These are phyloP conservation scores for Sisyra terminalis DNA, from an alignment of 2,888 invertebrate species.

Conservation along the genomic window DNA sequence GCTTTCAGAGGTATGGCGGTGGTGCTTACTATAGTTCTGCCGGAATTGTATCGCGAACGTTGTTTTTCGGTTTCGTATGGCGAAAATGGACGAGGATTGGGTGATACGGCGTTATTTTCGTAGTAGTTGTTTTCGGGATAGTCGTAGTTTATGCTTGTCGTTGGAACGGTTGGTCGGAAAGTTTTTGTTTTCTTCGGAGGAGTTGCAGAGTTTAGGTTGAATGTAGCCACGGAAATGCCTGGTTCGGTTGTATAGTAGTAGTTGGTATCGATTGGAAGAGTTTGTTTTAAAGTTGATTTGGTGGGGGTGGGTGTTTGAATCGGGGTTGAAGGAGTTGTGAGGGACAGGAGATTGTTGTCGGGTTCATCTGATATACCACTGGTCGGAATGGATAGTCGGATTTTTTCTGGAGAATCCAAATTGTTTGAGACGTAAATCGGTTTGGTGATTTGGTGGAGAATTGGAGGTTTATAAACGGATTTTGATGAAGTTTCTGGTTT, in stretches of 20 bases:
- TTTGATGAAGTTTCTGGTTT: background rate
- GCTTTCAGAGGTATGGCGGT: slow-evolving; percentile 45
- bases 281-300: background rate
- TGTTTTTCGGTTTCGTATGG: slow-evolving; percentile 29
- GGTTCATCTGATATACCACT: background rate
- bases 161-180: background rate
- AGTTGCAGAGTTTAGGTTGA: background rate
- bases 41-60: slow-evolving; percentile 18
- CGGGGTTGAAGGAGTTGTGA: slow-evolving; percentile 2
- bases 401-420: slow-evolving; percentile 3
- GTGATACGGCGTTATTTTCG: slow-evolving; percentile 28
- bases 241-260: slow-evolving; percentile 1
- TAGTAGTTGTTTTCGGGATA: slow-evolving; percentile 17
- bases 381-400: slow-evolving; percentile 1
- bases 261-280: background rate
- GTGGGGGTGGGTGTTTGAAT: slow-evolving; percentile 2
- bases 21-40: slow-evolving; percentile 29
- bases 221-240: background rate
- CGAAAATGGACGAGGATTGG: slow-evolving; percentile 32
- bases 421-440: slow-evolving; percentile 6
- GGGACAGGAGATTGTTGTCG: background rate
- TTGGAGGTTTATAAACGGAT: background rate
- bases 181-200: slow-evolving; percentile 1
- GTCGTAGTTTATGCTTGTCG: slow-evolving; percentile 6
- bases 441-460: slow-evolving; percentile 2